Conservation (phyloP, 2,113 vertebrate genomes). For the Peromyscus maniculatus region DNA sequence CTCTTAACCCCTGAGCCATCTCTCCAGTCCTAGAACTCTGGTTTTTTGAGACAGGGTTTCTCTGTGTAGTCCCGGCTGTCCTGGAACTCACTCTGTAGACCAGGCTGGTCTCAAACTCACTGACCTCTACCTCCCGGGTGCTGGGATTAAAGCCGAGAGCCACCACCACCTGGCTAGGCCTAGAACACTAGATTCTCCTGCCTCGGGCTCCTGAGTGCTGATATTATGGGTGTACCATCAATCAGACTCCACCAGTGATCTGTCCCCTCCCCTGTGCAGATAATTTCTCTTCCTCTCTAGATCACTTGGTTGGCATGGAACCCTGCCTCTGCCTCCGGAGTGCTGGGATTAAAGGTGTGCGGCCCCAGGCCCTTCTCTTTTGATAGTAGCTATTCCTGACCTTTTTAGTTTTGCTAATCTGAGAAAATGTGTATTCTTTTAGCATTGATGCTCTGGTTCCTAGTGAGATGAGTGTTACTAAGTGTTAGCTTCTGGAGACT, state of each 20-base stretch:
- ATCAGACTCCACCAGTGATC: neutral
- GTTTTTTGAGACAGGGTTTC: neutral
- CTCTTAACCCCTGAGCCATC: too few species aligned
- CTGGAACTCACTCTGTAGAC: neutral
- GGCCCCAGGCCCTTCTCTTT: neutral
- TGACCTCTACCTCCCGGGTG: neutral
- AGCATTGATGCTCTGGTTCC: neutral
- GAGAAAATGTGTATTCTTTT: neutral
- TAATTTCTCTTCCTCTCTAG: neutral
- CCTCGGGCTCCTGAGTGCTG: neutral
- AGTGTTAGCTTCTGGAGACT: neutral
- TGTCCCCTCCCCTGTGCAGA: neutral
- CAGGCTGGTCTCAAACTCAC: neutral
- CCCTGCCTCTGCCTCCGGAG: neutral
- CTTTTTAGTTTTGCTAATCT: neutral
- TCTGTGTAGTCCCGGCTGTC: neutral
- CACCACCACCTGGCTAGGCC: neutral
- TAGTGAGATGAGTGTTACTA: neutral
- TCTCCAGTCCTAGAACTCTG: neutral
- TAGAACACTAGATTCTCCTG: neutral
- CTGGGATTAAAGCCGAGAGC: neutral
- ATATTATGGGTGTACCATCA: neutral
- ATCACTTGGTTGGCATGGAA: neutral
- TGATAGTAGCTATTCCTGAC: neutral
- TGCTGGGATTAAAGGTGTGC: neutral